Evolutionary conservation across 2,113 vertebrate genomes (phyloP).

Genomic region (Centropristis striata): DNA sequence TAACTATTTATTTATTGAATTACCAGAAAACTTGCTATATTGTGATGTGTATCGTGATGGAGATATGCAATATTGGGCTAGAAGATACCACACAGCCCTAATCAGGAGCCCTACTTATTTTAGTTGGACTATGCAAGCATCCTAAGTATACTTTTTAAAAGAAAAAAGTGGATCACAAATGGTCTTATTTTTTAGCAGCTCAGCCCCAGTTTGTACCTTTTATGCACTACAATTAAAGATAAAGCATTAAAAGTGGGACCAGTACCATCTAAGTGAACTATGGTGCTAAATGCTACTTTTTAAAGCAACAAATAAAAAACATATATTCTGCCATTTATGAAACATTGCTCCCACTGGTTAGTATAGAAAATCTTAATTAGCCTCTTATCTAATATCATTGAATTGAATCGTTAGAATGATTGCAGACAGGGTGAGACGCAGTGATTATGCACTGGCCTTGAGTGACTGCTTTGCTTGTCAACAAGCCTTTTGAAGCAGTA

Average conservation of each 20-base stretch:
- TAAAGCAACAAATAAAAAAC: background rate
- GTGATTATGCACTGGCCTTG: background rate
- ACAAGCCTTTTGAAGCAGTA: background rate
- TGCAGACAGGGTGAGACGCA: background rate
- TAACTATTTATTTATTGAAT: no score
- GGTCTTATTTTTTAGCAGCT: background rate
- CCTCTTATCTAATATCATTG: background rate
- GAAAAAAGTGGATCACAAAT: background rate
- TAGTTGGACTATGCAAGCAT: background rate
- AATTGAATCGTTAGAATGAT: background rate
- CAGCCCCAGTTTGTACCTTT: no score
- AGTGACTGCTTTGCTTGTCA: slow-evolving; percentile 3
- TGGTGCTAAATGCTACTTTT: background rate
- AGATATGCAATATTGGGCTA: no score
- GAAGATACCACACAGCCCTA: no score
- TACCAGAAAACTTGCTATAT: no score
- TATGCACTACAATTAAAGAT: background rate
- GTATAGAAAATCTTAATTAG: background rate
- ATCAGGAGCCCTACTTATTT: background rate
- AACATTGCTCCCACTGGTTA: background rate
- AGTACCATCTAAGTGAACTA: background rate
- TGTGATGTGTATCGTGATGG: no score
- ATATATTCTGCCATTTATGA: background rate
- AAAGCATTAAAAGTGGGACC: background rate
- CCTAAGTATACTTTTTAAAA: no score